phyloP scores from a whole-genome alignment of 2,113 vertebrate genomes.

The Geococcyx californianus region DNA sequence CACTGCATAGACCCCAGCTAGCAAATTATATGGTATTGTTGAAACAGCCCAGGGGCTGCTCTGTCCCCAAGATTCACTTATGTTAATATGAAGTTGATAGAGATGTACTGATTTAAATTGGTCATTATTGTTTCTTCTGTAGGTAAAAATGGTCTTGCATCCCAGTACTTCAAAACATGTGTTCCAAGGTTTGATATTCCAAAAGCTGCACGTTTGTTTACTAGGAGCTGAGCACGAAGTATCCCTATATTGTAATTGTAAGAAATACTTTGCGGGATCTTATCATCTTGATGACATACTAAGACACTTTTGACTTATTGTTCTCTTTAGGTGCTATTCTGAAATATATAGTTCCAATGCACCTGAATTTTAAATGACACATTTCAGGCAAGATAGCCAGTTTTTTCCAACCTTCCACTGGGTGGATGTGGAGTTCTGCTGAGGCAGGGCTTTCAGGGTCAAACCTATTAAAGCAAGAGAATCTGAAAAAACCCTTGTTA shows the following conservation, averaged over 20 bases:
- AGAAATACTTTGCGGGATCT: background rate
- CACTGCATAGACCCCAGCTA: background rate
- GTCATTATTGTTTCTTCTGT: background rate
- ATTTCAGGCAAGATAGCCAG: rapidly evolving
- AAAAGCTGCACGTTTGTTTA: background rate
- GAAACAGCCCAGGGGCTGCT: background rate
- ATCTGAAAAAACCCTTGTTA: background rate
- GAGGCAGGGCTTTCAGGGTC: background rate
- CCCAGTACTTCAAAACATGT: background rate
- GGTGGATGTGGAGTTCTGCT: background rate
- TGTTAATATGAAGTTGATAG: background rate
- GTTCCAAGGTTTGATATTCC: background rate
- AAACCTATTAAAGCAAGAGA: background rate
- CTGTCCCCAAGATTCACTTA: background rate
- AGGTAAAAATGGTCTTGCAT: background rate
- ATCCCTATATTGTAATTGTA: background rate
- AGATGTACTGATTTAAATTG: background rate
- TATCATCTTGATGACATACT: background rate
- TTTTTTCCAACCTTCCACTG: background rate
- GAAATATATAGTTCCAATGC: background rate
- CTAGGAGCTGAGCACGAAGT: background rate
- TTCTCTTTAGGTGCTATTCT: background rate
- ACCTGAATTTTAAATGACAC: background rate
- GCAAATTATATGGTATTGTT: background rate
- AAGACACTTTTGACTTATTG: background rate